Percentiles rank a stretch among this genome's conserved stretches.
These are phyloP conservation scores for Dryas iulia DNA, from an alignment of 1,140 invertebrate genomes.

Conservation along the genomic window DNA sequence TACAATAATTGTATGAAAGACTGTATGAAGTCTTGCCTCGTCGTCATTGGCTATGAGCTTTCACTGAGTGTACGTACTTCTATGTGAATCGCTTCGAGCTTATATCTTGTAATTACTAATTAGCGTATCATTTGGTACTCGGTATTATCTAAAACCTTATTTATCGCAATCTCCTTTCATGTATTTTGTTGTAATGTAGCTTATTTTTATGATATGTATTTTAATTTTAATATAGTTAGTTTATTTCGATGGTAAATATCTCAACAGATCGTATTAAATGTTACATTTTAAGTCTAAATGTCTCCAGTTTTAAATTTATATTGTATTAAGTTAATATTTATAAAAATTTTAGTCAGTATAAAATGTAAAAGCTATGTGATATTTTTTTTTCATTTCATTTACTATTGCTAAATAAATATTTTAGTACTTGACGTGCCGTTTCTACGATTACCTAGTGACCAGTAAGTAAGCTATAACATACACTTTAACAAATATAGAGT, in stretches of 20 bases:
- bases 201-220: neutral
- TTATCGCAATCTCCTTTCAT: constrained; percentile 4
- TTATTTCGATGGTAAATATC: neutral
- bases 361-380: constrained; percentile 72
- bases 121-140: constrained; percentile 9
- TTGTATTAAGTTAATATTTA: constrained; percentile 36
- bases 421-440: constrained; percentile 41
- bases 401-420: constrained; percentile 67
- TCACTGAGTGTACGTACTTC: constrained; percentile 1
- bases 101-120: constrained; percentile 23
- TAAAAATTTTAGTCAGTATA: constrained; percentile 55
- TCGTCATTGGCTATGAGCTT: constrained; percentile 7
- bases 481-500: neutral
- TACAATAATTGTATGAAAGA: neutral
- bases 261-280: neutral
- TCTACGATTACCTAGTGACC: constrained; percentile 13
- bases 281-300: neutral
- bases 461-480: neutral
- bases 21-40: constrained; percentile 10
- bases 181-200: neutral
- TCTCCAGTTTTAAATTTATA: neutral
- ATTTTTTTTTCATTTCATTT: constrained; percentile 64
- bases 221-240: neutral
- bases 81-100: constrained; percentile 1
- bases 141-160: constrained; percentile 9